Base-by-base conservation (phyloP, 2,888 invertebrate genomes). In the Adelognathus sp. region DNA sequence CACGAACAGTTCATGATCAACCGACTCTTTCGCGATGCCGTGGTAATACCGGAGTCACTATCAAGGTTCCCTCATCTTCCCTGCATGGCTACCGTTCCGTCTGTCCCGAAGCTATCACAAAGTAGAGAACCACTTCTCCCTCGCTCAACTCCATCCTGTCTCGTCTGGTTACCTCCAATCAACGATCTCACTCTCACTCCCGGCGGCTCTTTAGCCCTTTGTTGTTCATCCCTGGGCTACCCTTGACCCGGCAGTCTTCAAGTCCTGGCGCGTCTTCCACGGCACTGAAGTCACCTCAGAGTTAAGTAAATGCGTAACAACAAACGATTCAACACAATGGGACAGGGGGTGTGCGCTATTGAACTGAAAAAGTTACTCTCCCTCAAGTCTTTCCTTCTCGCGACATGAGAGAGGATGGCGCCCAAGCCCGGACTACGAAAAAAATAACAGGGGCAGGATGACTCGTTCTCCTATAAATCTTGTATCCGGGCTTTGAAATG, bases 361-460 rank as follows among this genome's bases (percentile, higher is more conserved):
- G 80, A 81, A 83, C 81, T 82, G 80, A 82, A 82, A 82, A 82
- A 83, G 76, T 83, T 83, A 60, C 72, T 75, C 50, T 56, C 58
- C 61, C 54, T 73, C 61, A 69, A 41, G 75, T 73, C 75, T 70
- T 58, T 24, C 44, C 87, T 86, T n/a, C n/a, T 64, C 75, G 72
- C 67, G 33, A 46, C 69, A 66, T 71, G 70, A 46, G 18, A 36
- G 29, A 41, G 24, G 64, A 36, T 36, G 63, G 31, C 14, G 24
- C 46, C 5, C 7, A 56, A 56, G 58, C 69, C 60, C 33, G 50
- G 61, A 31, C 29, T 18, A 52, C 67, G 56, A 75, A 73, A 67
- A 66, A 79, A 64, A 75, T 71, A 60, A 56, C 44, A 69, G 46
- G 50, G 44, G 39, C 71, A 33, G 63, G 61, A 50, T 67, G 54